Evolutionary conservation across 2,888 invertebrate species (phyloP).

Genomic region (Aphrophora alni): DNA sequence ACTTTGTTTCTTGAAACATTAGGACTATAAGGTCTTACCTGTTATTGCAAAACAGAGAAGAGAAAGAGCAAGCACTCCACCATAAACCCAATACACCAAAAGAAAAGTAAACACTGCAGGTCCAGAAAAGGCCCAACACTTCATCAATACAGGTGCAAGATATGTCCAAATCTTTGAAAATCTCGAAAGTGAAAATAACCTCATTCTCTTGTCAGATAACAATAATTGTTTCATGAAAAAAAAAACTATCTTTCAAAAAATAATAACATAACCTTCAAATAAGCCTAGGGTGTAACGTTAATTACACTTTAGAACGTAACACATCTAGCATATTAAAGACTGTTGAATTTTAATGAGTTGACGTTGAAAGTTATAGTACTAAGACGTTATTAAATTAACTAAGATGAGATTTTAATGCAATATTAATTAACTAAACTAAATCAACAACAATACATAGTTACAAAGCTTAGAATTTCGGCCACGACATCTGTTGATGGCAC

Average conservation of each 20-base stretch:
- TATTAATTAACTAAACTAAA: too few species aligned
- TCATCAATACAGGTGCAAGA: constrained; percentile 56
- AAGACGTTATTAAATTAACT: too few species aligned
- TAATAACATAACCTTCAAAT: not conserved
- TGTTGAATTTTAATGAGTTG: too few species aligned
- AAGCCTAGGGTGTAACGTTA: not conserved
- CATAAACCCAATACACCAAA: constrained; percentile 83
- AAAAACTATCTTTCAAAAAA: not conserved
- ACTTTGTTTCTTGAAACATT: too few species aligned
- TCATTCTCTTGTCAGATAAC: not conserved
- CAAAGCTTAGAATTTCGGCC: not conserved
- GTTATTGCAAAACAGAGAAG: constrained; percentile 73
- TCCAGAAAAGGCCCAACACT: constrained; percentile 80
- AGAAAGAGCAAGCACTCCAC: constrained; percentile 73
- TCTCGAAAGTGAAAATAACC: not conserved
- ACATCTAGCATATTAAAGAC: too few species aligned
- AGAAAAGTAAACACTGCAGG: constrained; percentile 76
- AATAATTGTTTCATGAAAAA: not conserved
- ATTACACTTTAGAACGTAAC: too few species aligned
- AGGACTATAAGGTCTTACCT: constrained; percentile 61
- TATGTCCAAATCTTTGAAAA: not conserved
- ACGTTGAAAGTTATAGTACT: too few species aligned
- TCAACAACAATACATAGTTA: too few species aligned
- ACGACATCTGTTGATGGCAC: not conserved
- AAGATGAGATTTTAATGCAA: too few species aligned